Evolutionary conservation across 2,888 invertebrate species (phyloP).

Genomic region (Microplitis manilae): DNA sequence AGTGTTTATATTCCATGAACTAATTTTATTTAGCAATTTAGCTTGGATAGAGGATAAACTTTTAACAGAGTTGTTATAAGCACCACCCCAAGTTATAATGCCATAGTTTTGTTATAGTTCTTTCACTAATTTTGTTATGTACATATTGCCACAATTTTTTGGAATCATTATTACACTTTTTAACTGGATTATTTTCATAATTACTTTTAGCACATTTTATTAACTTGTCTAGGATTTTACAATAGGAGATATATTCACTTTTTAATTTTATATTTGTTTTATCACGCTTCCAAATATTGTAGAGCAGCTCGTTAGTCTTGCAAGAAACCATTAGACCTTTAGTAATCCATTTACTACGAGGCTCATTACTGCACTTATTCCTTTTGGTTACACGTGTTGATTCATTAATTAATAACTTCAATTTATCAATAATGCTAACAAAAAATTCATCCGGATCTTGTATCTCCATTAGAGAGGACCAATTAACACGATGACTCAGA

Average conservation of each 20-base stretch:
- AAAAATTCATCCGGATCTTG: conserved; percentile 1
- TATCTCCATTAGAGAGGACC: not conserved
- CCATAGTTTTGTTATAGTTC: not conserved
- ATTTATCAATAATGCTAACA: not conserved
- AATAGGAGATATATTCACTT: not conserved
- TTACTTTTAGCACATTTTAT: conserved; percentile 10
- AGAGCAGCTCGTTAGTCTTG: not conserved
- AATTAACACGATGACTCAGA: not conserved
- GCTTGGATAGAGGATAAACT: too few relatives aligned
- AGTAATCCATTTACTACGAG: not conserved
- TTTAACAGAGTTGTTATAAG: not conserved
- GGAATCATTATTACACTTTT: not conserved
- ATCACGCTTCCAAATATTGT: not conserved
- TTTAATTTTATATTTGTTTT: not conserved
- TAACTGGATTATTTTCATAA: conserved; percentile 11
- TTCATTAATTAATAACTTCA: not conserved
- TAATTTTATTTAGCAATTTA: too few relatives aligned
- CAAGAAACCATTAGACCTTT: not conserved
- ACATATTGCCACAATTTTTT: conserved; percentile 17
- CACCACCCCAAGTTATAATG: not conserved
- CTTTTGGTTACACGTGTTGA: not conserved
- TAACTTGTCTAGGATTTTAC: conserved; percentile 7
- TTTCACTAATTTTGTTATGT: conserved; percentile 13
- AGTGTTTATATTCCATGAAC: too few relatives aligned
- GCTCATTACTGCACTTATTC: not conserved